phyloP scores from a whole-genome alignment of 1,140 invertebrate genomes.

The Colletes latitarsis region DNA sequence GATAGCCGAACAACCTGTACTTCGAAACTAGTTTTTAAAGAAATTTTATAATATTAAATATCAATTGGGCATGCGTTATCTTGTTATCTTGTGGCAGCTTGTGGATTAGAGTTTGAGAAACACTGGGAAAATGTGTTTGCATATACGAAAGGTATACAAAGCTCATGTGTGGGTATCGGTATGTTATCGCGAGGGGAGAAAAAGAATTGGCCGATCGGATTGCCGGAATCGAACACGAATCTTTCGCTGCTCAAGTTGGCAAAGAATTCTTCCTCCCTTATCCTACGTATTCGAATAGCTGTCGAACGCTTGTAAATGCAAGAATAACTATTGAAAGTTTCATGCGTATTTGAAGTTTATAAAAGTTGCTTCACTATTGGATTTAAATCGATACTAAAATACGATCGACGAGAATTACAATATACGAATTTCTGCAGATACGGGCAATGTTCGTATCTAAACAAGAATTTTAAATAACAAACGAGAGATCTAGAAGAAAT shows the following conservation, averaged over 20 bases:
- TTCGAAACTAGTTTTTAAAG: too few relatives aligned
- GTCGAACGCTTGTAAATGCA: background rate
- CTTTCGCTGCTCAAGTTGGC: background rate
- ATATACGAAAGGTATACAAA: background rate
- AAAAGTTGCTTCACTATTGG: too few relatives aligned
- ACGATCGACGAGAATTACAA: too few relatives aligned
- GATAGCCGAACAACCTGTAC: too few relatives aligned
- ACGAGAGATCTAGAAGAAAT: constrained; percentile 53
- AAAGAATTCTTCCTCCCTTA: background rate
- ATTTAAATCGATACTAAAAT: too few relatives aligned
- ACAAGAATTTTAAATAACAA: background rate
- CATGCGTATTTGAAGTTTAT: background rate
- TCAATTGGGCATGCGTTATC: too few relatives aligned
- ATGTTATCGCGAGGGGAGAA: background rate
- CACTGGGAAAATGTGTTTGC: background rate
- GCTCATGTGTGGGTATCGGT: background rate
- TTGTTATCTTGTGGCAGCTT: too few relatives aligned
- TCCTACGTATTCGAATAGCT: background rate
- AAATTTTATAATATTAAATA: too few relatives aligned
- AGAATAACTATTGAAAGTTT: background rate
- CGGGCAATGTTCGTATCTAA: background rate
- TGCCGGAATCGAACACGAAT: background rate
- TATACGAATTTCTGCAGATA: too few relatives aligned
- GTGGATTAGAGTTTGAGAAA: too few relatives aligned
- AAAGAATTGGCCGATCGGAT: background rate